Conservation (phyloP, 2,113 vertebrate species). For the Okapia johnstoni region DNA sequence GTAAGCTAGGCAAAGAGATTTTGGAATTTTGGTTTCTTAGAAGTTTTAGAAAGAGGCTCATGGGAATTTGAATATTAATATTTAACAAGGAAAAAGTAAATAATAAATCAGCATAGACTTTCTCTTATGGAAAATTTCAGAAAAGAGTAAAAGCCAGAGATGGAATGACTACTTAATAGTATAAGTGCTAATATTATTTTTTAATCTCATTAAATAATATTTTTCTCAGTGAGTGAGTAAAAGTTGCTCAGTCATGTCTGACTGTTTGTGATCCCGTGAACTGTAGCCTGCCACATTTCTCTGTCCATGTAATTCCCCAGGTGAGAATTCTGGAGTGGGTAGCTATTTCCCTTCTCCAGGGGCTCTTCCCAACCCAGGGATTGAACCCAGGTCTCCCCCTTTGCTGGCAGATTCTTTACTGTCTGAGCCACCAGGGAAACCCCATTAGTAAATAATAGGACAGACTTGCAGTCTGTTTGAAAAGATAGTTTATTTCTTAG, state of each 20-base stretch:
- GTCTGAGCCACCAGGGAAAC: background rate
- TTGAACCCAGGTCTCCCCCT: background rate
- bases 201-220: constrained; percentile 15
- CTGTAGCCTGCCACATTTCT: background rate
- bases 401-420: background rate
- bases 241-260: background rate
- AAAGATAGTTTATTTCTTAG: constrained; percentile 28
- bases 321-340: background rate
- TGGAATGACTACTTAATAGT: background rate
- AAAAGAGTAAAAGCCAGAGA: background rate
- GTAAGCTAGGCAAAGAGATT: constrained; percentile 1
- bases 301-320: background rate
- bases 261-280: background rate
- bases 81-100: constrained; percentile 17
- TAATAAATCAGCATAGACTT: constrained; percentile 20
- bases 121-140: background rate
- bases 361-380: background rate
- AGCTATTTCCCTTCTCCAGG: background rate
- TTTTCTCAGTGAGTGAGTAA: background rate
- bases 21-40: constrained; percentile 14
- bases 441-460: background rate
- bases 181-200: constrained; percentile 6
- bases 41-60: constrained; percentile 2
- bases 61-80: constrained; percentile 19
- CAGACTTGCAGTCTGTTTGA: background rate